Evolutionary conservation across 1,140 invertebrate genomes (phyloP), one percentile per base, ranked within the genome.

Genomic region (Hypsibius dujardini): DNA sequence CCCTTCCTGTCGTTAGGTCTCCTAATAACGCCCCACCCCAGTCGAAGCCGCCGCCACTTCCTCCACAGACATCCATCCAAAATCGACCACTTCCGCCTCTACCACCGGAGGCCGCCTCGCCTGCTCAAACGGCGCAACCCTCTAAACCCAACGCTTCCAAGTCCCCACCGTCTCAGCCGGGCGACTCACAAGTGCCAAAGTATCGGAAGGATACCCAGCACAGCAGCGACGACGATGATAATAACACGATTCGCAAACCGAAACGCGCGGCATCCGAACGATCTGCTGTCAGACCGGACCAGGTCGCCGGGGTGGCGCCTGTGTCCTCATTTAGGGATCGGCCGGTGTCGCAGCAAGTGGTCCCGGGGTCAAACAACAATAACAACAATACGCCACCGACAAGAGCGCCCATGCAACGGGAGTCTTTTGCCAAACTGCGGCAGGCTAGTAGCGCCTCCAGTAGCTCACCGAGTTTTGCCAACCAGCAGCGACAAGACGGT

Each of bases 61-160:
- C 50, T 71, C 62, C 71, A 47, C 70, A 46, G 59, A 14, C 1
- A 14, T 50, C 71, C 42, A 69, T 46, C 50, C 69, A 60, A 14
- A 59, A 46, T 14, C 72, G 67, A 46, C 46, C 70, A 3, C 62
- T 72, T 15, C 72, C 67, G n/a, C 69, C 46, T 46, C 69, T 40
- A n/a, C 47, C 47, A 46, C 28, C 59, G 62, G 73, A 69, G 50
- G 60, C 72, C 72, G 46, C 3, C 47, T 42, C 59, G 73, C 46
- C 28, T n/a, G n/a, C n/a, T n/a, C 56, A 70, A 46, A 3, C 59
- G 3, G 7, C 50, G 7, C 50, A 56, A 56, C 7, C 7, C 50
- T 7, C 50, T n/a, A 56, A 56, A n/a, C 7, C 7, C 50, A 7
- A n/a, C n/a, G 50, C 50, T n/a, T 56, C 50, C 50, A 56, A 7